Percentiles rank a stretch among this genome's conserved stretches.
Evolutionary conservation across 2,113 vertebrate genomes (phyloP).

Genomic region (Chionodraco myersi): DNA sequence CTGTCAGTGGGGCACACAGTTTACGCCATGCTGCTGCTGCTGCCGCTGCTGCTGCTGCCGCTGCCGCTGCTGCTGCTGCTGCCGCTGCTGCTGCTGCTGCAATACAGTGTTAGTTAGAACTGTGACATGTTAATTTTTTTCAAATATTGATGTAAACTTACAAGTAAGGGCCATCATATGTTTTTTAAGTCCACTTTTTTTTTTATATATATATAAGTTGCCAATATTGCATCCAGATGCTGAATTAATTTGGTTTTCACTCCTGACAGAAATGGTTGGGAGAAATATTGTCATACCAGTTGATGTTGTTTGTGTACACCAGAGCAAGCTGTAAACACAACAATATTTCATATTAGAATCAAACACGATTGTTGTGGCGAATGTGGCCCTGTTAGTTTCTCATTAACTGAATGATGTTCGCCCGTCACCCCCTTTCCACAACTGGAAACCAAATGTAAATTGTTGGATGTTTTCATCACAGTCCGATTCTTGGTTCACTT

Average conservation of each 20-base stretch:
- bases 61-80: no score
- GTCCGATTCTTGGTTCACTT: constrained; percentile 3
- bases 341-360: no score
- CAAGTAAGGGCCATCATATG: neutral
- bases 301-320: neutral
- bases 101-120: constrained; percentile 60
- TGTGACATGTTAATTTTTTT: constrained; percentile 61
- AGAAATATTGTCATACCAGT: neutral
- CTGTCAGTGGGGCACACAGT: neutral
- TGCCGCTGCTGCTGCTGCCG: no score
- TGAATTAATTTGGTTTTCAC: neutral
- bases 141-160: neutral
- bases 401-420: no score
- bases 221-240: neutral
- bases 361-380: neutral
- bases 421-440: neutral
- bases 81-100: neutral
- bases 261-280: neutral
- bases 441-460: constrained; percentile 6
- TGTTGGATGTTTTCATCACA: neutral
- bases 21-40: neutral
- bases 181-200: neutral
- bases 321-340: constrained; percentile 10
- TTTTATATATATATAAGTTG: neutral
- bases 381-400: neutral